Evolutionary conservation across 35 echinoderm and acorn worm genomes (phyloP), one percentile per base, ranked within the genome.

Genomic region (Patiria miniata): DNA sequence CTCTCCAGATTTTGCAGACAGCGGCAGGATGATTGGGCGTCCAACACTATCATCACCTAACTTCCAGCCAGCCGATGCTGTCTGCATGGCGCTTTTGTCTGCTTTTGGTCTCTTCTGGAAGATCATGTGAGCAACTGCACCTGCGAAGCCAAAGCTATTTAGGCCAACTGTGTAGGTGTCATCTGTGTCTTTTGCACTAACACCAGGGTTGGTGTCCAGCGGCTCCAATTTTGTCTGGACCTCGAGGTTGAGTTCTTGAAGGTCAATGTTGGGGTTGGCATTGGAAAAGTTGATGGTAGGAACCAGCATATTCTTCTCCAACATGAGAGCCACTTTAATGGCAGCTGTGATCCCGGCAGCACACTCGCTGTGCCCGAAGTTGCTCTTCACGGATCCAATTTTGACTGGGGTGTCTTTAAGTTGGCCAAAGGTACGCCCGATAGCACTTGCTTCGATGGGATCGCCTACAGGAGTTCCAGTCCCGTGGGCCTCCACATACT

Each of bases 141-240:
- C 95, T 0, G 95, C 95, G 78, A 97, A 97, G 3, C 95, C 95
- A 79, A 97, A 97, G 29, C 92, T 94, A 85, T 97, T 97, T 14
- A 97, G 55, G 1, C 91, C 95, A 53, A 97, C 88, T 6, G 85
- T 91, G 51, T 51, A 82, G 23, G 19, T 10, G 50, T 73, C 65
- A 73, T 12, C 34, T 47, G 42, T n/a, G n/a, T n/a, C n/a, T n/a
- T n/a, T n/a, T n/a, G n/a, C n/a, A n/a, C n/a, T n/a, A n/a, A n/a
- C n/a, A n/a, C n/a, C n/a, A n/a, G n/a, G 42, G 14, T 73, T 30
- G 3, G 65, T 73, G 7, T 73, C 65, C 36, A 98, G 86, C 9
- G 88, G 79, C 52, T 93, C 90, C 9, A 84, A 39, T 5, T 91
- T 76, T 6, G 88, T 93, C 37, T 90, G 76, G 17, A 97, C 73